phyloP scores from a whole-genome alignment of 2,797 vertebrate species.

The Liparis tanakae region DNA sequence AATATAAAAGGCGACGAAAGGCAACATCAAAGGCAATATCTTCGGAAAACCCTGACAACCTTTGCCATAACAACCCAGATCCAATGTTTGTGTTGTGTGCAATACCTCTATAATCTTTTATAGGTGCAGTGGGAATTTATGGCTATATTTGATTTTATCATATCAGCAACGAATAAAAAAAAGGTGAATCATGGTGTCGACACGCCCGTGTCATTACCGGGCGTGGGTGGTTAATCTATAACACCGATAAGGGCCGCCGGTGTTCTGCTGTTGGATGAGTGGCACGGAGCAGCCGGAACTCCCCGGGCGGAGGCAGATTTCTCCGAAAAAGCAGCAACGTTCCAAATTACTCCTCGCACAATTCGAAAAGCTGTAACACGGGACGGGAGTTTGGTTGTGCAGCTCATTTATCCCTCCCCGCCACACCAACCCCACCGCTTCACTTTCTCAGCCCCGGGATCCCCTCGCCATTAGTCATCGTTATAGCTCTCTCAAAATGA shows the following conservation, averaged over 20 bases:
- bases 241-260: slow-evolving; percentile 44
- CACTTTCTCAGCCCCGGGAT: slow-evolving; percentile 54
- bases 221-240: slow-evolving; percentile 30
- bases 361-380: slow-evolving; percentile 49
- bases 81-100: slow-evolving; percentile 17
- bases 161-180: slow-evolving; percentile 44
- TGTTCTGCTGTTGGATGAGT: slow-evolving; percentile 37
- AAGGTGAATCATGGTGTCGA: slow-evolving; percentile 44
- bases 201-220: slow-evolving; percentile 31
- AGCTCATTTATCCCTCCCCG: slow-evolving; percentile 53
- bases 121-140: slow-evolving; percentile 20
- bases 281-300: slow-evolving; percentile 60
- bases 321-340: slow-evolving; percentile 27
- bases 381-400: slow-evolving; percentile 20
- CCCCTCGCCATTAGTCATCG: slow-evolving; percentile 73
- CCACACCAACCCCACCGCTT: slow-evolving; percentile 1
- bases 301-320: slow-evolving; percentile 56
- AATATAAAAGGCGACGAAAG: background rate
- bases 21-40: slow-evolving; percentile 24
- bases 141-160: slow-evolving; percentile 27
- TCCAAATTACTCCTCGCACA: slow-evolving; percentile 54
- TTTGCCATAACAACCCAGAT: slow-evolving; percentile 18
- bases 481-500: slow-evolving; percentile 66
- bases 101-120: slow-evolving; percentile 34
- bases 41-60: slow-evolving; percentile 17